A percentile compares a stretch with the other conserved stretches of the same genome.
Conservation (phyloP, 1,140 invertebrate genomes). For the Drosophila sturtevanti region DNA sequence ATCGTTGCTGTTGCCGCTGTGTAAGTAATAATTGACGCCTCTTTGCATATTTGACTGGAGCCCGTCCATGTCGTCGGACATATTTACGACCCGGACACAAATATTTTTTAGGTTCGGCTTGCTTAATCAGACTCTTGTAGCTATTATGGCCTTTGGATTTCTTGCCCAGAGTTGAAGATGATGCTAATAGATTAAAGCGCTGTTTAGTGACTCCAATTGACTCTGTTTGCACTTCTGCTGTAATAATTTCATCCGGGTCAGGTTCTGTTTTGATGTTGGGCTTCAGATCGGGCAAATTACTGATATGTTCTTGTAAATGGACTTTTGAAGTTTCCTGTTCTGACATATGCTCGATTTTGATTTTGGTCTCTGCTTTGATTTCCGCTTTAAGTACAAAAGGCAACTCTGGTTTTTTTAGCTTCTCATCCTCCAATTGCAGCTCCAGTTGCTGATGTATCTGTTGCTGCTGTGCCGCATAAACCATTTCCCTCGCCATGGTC, state of each 20-base stretch:
- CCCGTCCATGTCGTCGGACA: constrained; percentile 66
- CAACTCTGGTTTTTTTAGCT: constrained; percentile 46
- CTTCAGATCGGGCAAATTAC: constrained; percentile 80
- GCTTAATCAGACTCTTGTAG: constrained; percentile 82
- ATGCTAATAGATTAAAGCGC: constrained; percentile 72
- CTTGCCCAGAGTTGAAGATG: constrained; percentile 48
- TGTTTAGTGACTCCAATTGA: constrained; percentile 29
- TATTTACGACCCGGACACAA: constrained; percentile 66
- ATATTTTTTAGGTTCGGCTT: constrained; percentile 76
- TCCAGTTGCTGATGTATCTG: constrained; percentile 22
- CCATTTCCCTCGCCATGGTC: constrained; percentile 86
- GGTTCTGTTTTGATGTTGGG: constrained; percentile 69
- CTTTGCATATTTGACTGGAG: constrained; percentile 64
- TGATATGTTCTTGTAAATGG: constrained; percentile 75
- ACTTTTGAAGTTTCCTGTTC: constrained; percentile 56
- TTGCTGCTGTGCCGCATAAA: constrained; percentile 60
- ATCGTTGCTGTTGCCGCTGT: constrained; percentile 69
- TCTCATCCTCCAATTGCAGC: constrained; percentile 24
- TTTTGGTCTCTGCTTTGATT: constrained; percentile 82
- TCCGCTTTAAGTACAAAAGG: constrained; percentile 80
- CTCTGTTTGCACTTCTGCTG: not conserved
- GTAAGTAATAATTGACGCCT: constrained; percentile 67
- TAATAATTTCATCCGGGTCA: constrained; percentile 17
- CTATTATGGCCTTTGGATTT: constrained; percentile 73
- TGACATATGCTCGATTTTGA: constrained; percentile 54